These are phyloP conservation scores for Condylura cristata DNA, from an alignment of 2,113 vertebrate genomes.

Conservation along the genomic window DNA sequence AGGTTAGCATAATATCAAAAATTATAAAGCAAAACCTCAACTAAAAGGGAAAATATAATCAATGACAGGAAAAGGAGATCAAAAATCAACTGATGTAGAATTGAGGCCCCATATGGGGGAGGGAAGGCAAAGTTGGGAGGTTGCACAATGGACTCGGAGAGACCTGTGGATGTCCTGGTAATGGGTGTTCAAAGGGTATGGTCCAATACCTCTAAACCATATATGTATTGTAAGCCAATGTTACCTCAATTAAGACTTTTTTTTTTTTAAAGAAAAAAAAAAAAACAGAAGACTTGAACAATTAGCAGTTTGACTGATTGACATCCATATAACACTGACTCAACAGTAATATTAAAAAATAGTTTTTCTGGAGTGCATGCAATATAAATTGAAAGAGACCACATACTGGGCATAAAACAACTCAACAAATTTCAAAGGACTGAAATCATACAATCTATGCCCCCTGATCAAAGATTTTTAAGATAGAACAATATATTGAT, in stretches of 20 bases:
- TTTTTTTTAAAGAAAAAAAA: too few relatives aligned
- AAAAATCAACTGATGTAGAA: not conserved
- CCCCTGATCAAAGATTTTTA: not conserved
- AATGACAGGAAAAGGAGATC: not conserved
- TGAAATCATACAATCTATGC: not conserved
- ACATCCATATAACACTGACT: not conserved
- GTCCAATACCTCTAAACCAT: too few relatives aligned
- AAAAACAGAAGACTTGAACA: not conserved
- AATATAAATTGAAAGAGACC: not conserved
- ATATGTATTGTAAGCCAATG: too few relatives aligned
- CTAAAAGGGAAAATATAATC: not conserved
- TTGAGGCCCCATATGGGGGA: too few relatives aligned
- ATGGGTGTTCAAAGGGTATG: too few relatives aligned
- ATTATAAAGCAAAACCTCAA: constrained; percentile 1
- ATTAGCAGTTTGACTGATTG: not conserved
- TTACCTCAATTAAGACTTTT: too few relatives aligned
- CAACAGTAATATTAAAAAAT: not conserved
- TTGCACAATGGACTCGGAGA: too few relatives aligned
- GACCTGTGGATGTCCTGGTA: too few relatives aligned
- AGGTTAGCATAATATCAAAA: not conserved
- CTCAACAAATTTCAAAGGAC: not conserved
- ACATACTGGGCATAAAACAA: not conserved
- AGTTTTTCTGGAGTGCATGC: not conserved
- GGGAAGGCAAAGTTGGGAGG: too few relatives aligned
- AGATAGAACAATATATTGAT: not conserved